Percentiles rank a stretch among this genome's conserved stretches.
phyloP scores from a whole-genome alignment of 2,113 vertebrate species.

The Lophura nycthemera region DNA sequence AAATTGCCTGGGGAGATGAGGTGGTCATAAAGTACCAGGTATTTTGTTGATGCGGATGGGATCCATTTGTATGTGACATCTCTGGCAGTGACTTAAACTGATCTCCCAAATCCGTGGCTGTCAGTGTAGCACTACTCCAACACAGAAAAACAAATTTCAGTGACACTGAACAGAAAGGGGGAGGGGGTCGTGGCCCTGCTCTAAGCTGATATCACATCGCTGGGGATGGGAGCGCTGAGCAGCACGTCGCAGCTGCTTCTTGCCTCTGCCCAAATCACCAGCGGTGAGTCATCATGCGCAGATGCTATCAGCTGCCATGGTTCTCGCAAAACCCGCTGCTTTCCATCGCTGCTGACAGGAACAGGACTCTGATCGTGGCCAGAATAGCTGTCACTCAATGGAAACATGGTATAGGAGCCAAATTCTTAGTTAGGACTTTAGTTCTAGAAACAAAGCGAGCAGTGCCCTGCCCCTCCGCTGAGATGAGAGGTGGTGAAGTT shows the following conservation, averaged over 20 bases:
- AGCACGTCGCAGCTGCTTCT: slow-evolving; percentile 6
- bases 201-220: background rate
- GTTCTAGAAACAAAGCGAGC: background rate
- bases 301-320: background rate
- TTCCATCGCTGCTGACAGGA: background rate
- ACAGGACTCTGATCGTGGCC: background rate
- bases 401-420: background rate
- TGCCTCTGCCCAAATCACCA: slow-evolving; percentile 31
- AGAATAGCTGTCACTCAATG: rapidly evolving
- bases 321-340: background rate
- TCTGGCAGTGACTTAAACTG: background rate
- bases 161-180: background rate
- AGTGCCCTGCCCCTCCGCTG: rapidly evolving
- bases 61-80: background rate
- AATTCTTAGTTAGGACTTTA: rapidly evolving
- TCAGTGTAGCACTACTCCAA: background rate
- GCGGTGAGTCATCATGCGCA: slow-evolving; percentile 32
- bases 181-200: background rate
- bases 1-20: background rate
- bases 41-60: background rate
- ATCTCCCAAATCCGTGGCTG: background rate
- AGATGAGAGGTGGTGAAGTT: rapidly evolving
- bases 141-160: background rate
- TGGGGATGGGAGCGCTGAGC: background rate
- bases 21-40: background rate